phyloP scores from a whole-genome alignment of 2,888 invertebrate genomes.

The Erebia palarica region DNA sequence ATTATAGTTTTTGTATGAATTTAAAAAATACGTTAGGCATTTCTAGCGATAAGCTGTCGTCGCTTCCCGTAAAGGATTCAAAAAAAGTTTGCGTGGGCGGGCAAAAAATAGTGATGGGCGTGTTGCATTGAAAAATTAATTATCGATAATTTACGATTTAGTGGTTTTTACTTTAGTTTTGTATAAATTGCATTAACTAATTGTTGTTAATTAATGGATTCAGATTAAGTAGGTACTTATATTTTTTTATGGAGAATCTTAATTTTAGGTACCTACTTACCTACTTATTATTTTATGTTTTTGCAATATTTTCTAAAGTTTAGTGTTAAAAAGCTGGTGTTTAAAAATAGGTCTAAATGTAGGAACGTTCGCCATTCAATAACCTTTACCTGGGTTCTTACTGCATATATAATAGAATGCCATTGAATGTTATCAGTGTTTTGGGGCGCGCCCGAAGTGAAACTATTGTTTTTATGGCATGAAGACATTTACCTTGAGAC shows the following conservation, averaged over 20 bases:
- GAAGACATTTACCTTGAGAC: slow-evolving; percentile 4
- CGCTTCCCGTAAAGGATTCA: slow-evolving; percentile 7
- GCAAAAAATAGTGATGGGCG: slow-evolving; percentile 46
- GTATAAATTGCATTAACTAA: not conserved
- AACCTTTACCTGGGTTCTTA: slow-evolving; percentile 17
- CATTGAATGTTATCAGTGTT: slow-evolving; percentile 15
- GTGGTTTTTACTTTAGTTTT: not conserved
- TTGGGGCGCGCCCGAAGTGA: slow-evolving; percentile 12
- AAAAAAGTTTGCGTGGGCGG: slow-evolving; percentile 53
- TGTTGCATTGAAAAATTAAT: slow-evolving; percentile 33
- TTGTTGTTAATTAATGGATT: not conserved
- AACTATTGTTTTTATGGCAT: slow-evolving; percentile 18
- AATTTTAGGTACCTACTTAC: too few species aligned
- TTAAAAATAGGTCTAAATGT: not conserved
- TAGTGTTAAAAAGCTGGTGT: too few species aligned
- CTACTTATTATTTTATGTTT: too few species aligned
- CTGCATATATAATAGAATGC: slow-evolving; percentile 9
- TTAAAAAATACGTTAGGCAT: slow-evolving; percentile 7
- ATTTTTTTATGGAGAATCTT: too few species aligned
- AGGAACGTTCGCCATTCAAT: not conserved
- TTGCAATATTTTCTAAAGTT: not conserved
- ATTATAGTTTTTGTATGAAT: not conserved
- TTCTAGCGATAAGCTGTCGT: not conserved
- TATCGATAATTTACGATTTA: slow-evolving; percentile 15
- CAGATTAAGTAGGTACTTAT: too few species aligned